Conservation (phyloP, 2,797 vertebrate genomes). For the Anniella stebbinsi region DNA sequence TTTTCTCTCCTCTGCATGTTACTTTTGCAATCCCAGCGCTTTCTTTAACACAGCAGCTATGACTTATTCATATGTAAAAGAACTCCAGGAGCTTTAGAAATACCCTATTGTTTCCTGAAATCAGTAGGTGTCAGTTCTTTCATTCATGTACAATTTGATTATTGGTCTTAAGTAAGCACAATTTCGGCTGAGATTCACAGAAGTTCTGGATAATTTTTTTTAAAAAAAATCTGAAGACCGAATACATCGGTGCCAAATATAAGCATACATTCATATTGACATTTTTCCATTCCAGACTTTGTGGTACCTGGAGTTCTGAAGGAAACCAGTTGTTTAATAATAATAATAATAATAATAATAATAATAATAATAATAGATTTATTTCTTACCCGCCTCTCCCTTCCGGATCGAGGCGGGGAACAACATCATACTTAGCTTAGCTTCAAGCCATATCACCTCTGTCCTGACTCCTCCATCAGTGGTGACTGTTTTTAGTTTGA, state of each 20-base stretch:
- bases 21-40: background rate
- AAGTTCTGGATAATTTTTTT: background rate
- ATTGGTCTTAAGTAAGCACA: background rate
- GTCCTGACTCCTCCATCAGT: background rate
- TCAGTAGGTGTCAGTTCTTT: constrained; percentile 21
- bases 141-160: constrained; percentile 9
- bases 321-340: background rate
- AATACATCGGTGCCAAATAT: background rate
- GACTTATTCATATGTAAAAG: constrained; percentile 18
- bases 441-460: background rate
- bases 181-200: background rate
- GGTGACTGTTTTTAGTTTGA: background rate
- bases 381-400: too few relatives aligned
- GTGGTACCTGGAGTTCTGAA: background rate
- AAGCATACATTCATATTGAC: background rate
- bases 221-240: constrained; percentile 17
- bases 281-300: constrained; percentile 1
- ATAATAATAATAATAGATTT: too few relatives aligned
- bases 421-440: too few relatives aligned
- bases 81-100: constrained; percentile 31
- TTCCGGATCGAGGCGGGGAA: too few relatives aligned
- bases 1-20: constrained; percentile 3
- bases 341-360: too few relatives aligned
- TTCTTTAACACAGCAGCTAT: constrained; percentile 11
- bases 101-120: constrained; percentile 14